Base-by-base conservation (phyloP, 2,113 vertebrate species). In the Sylvia atricapilla region DNA sequence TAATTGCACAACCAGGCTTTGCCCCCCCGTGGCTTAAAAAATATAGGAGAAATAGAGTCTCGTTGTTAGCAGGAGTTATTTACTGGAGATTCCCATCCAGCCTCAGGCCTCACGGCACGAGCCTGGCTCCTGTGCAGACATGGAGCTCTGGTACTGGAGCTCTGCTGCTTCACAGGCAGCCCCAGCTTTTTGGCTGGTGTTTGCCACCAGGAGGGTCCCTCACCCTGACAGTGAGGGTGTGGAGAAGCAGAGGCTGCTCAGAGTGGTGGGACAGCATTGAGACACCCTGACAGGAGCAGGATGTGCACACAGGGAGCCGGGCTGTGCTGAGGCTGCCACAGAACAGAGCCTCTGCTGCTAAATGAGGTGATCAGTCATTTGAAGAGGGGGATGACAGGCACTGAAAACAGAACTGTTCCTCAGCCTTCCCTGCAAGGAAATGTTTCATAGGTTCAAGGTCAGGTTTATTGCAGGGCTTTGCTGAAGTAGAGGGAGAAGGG, bases 171-270 rank as follows among this genome's bases (percentile, higher is more conserved):
- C 46, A 23, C 0, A 0, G 23, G 33, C 55, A 73, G 25, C 24
- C 11, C 2, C 4, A 46, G 37, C 41, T 28, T 50, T 58, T 53
- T 10, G 74, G 44, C 10, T 21, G 58, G 5, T 44, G 11, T 10
- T 75, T 41, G 28, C 25, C 27, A 9, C 25, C 0, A 0, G 5
- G 77, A 22, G 6, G 69, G n/a, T 76, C 39, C 47, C 72, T n/a
- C 5, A 9, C 46, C 16, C 58, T 79, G 43, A 9, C 4, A 1
- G 3, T 24, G 19, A 67, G 35, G 1, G 6, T 39, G 30, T 2
- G 39, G 46, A n/a, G 53, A 68, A 77, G 53, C 63, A 76, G 64
- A 27, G 62, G 53, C 56, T 47, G 74, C 64, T 81, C 1, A 0
- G 73, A 24, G n/a, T 13, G 11, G 13, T 13, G 9, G 69, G 79